phyloP scores from a whole-genome alignment of 1,140 invertebrate genomes.

The Neoseiulus cucumeris region DNA sequence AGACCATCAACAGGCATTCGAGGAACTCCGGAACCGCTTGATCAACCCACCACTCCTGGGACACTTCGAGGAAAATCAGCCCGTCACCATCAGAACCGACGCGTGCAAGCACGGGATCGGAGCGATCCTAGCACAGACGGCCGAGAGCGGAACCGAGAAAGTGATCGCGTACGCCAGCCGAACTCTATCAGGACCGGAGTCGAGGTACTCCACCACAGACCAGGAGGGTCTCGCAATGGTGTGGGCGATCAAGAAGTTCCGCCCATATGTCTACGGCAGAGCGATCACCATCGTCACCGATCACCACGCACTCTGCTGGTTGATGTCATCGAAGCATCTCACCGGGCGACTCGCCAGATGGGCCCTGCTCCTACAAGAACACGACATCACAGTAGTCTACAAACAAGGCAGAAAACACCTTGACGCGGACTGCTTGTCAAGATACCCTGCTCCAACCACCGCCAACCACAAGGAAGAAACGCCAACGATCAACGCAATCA shows the following conservation, averaged over 20 bases:
- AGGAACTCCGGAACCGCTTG: not conserved
- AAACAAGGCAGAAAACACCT: constrained; percentile 12
- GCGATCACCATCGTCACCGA: not conserved
- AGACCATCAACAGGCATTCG: not conserved
- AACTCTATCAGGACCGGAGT: constrained; percentile 17
- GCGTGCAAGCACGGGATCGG: not conserved
- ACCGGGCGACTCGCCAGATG: constrained; percentile 17
- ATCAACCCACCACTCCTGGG: not conserved
- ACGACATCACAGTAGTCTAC: constrained; percentile 17
- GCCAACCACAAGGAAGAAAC: too few relatives aligned
- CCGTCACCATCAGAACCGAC: not conserved
- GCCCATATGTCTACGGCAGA: constrained; percentile 25
- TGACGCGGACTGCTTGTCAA: constrained; percentile 12
- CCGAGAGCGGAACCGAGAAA: constrained; percentile 16
- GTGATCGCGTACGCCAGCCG: constrained; percentile 23
- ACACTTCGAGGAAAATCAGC: not conserved
- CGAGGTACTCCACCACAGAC: too few relatives aligned
- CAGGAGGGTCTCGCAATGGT: constrained; percentile 27
- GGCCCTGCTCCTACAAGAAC: constrained; percentile 17
- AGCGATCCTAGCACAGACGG: not conserved
- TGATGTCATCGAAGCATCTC: too few relatives aligned
- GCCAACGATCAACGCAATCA: too few relatives aligned
- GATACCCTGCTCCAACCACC: too few relatives aligned
- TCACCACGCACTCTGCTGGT: not conserved
- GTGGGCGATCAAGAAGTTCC: constrained; percentile 28